These are phyloP conservation scores for Cheilosia soror DNA, from an alignment of 2,888 invertebrate genomes.

Conservation along the genomic window DNA sequence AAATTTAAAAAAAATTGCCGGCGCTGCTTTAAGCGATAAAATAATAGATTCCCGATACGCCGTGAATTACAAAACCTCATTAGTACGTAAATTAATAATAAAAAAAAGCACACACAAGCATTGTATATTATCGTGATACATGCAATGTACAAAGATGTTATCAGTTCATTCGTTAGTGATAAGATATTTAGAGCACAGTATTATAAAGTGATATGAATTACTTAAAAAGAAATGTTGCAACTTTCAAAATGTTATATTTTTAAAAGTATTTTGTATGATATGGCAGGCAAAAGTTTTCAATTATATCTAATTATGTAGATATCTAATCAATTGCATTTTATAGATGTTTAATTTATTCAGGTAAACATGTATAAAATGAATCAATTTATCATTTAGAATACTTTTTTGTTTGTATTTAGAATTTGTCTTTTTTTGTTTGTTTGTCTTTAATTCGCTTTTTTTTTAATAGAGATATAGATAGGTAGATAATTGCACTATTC, in stretches of 20 bases:
- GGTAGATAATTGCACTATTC: constrained; percentile 68
- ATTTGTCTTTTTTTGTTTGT: constrained; percentile 23
- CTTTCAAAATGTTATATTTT: constrained; percentile 32
- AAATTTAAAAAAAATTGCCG: neutral
- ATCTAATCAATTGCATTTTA: constrained; percentile 39
- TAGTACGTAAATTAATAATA: constrained; percentile 34
- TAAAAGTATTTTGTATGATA: constrained; percentile 52
- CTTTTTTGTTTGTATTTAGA: constrained; percentile 10
- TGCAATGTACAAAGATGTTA: constrained; percentile 40
- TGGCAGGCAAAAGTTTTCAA: constrained; percentile 66
- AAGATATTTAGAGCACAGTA: constrained; percentile 48
- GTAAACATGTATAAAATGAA: constrained; percentile 47
- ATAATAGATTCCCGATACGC: constrained; percentile 35
- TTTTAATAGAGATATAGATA: constrained; percentile 38
- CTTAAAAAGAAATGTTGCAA: constrained; percentile 43
- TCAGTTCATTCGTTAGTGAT: constrained; percentile 39
- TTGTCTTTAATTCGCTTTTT: constrained; percentile 52
- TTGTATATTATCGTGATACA: constrained; percentile 25
- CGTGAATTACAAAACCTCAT: constrained; percentile 49
- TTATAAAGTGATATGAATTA: neutral
- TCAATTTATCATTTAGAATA: constrained; percentile 44
- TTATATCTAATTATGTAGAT: constrained; percentile 24
- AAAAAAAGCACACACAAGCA: constrained; percentile 17
- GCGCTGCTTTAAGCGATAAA: constrained; percentile 24
- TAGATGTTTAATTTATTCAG: constrained; percentile 33